Conservation (phyloP, 2,888 invertebrate genomes). For the Ophonus ardosiacus region DNA sequence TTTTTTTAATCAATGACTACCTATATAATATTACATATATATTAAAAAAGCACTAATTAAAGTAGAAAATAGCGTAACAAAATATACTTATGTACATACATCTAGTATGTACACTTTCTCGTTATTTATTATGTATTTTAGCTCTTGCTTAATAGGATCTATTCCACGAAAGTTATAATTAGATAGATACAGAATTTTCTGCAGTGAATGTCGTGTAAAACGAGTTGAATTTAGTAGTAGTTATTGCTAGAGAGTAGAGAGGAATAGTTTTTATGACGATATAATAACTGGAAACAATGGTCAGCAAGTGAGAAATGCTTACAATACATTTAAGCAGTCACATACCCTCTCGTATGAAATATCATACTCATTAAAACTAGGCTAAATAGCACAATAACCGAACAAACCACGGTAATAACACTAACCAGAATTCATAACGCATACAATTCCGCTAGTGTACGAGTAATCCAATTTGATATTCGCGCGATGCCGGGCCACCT, state of each 20-base stretch:
- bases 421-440: slow-evolving; percentile 59
- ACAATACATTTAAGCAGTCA: slow-evolving; percentile 29
- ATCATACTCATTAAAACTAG: slow-evolving; percentile 47
- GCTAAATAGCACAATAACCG: slow-evolving; percentile 48
- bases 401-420: slow-evolving; percentile 53
- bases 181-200: background rate
- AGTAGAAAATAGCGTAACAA: no score
- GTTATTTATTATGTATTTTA: background rate
- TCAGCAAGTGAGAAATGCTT: slow-evolving; percentile 29
- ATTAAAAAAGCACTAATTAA: no score
- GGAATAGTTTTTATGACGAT: background rate
- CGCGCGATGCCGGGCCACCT: slow-evolving; percentile 36
- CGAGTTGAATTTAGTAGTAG: background rate
- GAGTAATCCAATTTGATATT: slow-evolving; percentile 56
- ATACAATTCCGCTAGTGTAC: slow-evolving; percentile 13
- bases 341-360: slow-evolving; percentile 35
- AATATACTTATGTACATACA: no score
- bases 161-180: background rate
- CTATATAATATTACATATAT: no score
- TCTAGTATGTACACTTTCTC: background rate
- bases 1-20: no score
- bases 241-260: background rate
- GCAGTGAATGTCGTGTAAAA: background rate
- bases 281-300: slow-evolving; percentile 4
- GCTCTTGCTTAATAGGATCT: background rate